phyloP scores from a whole-genome alignment of 2,888 invertebrate species.

The Trichogramma dendrolimi region DNA sequence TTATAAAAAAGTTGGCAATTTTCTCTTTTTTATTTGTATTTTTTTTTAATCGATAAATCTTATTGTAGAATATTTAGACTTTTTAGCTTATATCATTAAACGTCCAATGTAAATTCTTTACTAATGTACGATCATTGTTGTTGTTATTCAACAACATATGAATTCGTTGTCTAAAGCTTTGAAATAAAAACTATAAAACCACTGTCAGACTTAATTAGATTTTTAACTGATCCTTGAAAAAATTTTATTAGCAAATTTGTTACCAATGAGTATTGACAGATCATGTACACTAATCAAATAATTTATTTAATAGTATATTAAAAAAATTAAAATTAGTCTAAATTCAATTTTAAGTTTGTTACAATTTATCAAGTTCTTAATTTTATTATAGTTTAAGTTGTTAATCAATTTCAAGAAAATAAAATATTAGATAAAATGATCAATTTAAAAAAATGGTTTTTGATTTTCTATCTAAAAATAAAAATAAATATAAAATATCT shows the following conservation, averaged over 20 bases:
- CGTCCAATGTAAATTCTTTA: constrained; percentile 18
- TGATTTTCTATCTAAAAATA: constrained; percentile 49
- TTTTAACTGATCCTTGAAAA: constrained; percentile 10
- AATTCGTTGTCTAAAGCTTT: constrained; percentile 8
- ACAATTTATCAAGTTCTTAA: too few species aligned
- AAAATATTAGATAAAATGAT: too few species aligned
- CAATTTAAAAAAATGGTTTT: constrained; percentile 22
- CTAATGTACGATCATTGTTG: constrained; percentile 16
- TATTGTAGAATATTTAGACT: background rate
- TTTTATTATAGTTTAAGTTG: too few species aligned
- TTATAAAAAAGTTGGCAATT: background rate
- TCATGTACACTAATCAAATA: background rate
- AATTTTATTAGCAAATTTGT: background rate
- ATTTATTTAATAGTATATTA: background rate
- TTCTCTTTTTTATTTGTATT: background rate
- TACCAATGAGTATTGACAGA: background rate
- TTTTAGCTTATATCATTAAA: constrained; percentile 15
- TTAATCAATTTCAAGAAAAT: too few species aligned
- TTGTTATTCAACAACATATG: constrained; percentile 3
- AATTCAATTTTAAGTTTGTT: background rate
- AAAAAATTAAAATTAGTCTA: background rate
- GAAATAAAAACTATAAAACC: constrained; percentile 7
- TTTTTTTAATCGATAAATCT: background rate
- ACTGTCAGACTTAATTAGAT: constrained; percentile 20
- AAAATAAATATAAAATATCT: constrained; percentile 52